A percentile compares a stretch with the other conserved stretches of the same genome.
Evolutionary conservation across 1,140 invertebrate species (phyloP).

Genomic region (Penaeus indicus): DNA sequence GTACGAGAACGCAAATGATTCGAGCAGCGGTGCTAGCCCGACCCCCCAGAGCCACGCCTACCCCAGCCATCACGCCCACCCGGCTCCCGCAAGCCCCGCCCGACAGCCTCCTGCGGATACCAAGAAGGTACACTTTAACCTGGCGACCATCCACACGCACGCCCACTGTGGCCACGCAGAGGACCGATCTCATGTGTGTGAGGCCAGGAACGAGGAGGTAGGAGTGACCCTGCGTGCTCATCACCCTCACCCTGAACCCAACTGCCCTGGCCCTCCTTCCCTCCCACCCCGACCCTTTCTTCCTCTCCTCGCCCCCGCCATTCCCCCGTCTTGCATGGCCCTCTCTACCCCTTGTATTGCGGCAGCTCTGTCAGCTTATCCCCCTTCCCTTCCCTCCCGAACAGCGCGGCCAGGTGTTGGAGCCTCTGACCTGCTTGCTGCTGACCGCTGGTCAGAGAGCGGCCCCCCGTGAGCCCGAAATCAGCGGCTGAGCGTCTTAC

Average conservation of each 20-base stretch:
- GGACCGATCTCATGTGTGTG: slow-evolving; percentile 45
- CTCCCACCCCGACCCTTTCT: neutral
- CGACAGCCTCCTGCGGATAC: slow-evolving; percentile 47
- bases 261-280: neutral
- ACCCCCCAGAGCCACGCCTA: slow-evolving; percentile 32
- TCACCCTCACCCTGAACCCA: neutral
- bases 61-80: slow-evolving; percentile 44
- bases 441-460: too few species aligned
- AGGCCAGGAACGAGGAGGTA: slow-evolving; percentile 61
- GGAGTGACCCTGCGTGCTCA: slow-evolving; percentile 8
- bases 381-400: neutral
- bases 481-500: too few species aligned
- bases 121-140: slow-evolving; percentile 66
- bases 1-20: slow-evolving; percentile 57
- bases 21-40: slow-evolving; percentile 22
- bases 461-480: too few species aligned
- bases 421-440: too few species aligned
- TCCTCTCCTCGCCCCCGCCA: neutral
- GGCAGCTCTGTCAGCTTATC: neutral
- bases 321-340: neutral
- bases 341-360: neutral
- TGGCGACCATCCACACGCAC: slow-evolving; percentile 35
- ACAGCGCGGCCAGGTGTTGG: too few species aligned
- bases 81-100: slow-evolving; percentile 41
- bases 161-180: slow-evolving; percentile 19